Conservation (phyloP, 2,888 invertebrate species). For the Neria commutata region DNA sequence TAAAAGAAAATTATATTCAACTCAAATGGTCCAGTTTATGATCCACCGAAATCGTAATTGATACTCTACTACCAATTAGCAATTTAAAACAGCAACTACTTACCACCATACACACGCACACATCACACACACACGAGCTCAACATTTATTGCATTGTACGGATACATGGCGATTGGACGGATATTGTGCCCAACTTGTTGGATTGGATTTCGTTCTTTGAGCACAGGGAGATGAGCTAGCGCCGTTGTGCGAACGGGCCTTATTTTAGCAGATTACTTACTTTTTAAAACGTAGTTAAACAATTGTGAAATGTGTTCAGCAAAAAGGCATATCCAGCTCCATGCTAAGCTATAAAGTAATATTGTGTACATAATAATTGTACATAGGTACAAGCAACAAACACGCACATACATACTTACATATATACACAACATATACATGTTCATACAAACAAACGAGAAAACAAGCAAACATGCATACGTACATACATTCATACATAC, state of each 20-base stretch:
- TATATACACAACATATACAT: constrained; percentile 21
- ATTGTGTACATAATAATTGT: too few species aligned
- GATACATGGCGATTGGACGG: too few species aligned
- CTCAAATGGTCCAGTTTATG: not conserved
- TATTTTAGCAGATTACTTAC: constrained; percentile 9
- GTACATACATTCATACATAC: constrained; percentile 1
- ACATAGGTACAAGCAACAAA: constrained; percentile 18
- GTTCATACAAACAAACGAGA: constrained; percentile 19
- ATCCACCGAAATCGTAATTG: not conserved
- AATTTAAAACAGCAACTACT: not conserved
- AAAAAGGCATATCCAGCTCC: constrained; percentile 11
- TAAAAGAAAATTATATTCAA: not conserved
- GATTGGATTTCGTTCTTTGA: constrained; percentile 21
- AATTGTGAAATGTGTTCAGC: constrained; percentile 12
- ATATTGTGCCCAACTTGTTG: too few species aligned
- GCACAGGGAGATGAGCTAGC: constrained; percentile 2
- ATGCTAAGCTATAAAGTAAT: not conserved
- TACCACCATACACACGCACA: too few species aligned
- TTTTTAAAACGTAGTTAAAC: not conserved
- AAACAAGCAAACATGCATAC: not conserved
- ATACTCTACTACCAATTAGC: not conserved
- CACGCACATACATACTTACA: not conserved
- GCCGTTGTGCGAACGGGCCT: constrained; percentile 22
- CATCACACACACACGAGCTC: too few species aligned
- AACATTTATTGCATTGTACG: too few species aligned